Conservation (phyloP, 1,140 invertebrate genomes). For the Drosophila eugracilis region DNA sequence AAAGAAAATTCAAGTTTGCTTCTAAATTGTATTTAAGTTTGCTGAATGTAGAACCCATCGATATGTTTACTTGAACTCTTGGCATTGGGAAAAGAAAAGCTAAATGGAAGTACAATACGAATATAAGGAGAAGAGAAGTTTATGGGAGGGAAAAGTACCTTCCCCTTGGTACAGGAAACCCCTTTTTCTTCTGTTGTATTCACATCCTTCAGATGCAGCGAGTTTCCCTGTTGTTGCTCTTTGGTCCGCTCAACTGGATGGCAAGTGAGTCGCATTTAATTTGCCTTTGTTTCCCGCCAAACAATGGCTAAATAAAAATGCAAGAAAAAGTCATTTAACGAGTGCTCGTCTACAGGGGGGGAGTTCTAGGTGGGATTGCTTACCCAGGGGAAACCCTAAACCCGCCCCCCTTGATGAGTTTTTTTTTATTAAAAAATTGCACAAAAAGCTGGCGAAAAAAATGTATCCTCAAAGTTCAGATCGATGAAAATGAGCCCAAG, state of each 20-base stretch:
- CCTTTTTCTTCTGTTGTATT: conserved; percentile 25
- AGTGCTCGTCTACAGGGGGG: conserved; percentile 57
- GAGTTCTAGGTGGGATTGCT: conserved; percentile 11
- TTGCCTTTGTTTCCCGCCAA: conserved; percentile 71
- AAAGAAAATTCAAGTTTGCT: conserved; percentile 63
- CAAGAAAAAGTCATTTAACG: conserved; percentile 76
- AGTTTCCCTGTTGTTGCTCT: conserved; percentile 44
- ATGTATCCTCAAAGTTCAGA: conserved; percentile 36
- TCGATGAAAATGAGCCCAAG: conserved; percentile 38
- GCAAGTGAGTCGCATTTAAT: conserved; percentile 83
- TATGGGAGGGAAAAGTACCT: conserved; percentile 14
- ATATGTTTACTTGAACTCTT: conserved; percentile 48
- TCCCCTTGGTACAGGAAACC: conserved; percentile 9
- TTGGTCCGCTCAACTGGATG: conserved; percentile 74
- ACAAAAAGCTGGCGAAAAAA: conserved; percentile 36
- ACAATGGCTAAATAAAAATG: conserved; percentile 64
- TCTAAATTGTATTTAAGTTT: conserved; percentile 50
- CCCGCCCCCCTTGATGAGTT: too few species aligned
- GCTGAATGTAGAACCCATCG: conserved; percentile 52
- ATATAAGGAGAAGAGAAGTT: not conserved
- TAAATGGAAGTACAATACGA: conserved; percentile 25
- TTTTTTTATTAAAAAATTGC: conserved; percentile 53
- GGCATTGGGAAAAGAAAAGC: conserved; percentile 7
- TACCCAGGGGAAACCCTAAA: conserved; percentile 5
- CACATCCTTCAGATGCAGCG: conserved; percentile 40